A percentile compares a stretch with the other conserved stretches of the same genome.
phyloP scores from a whole-genome alignment of 2,797 vertebrate species.

The Poecile montanus region DNA sequence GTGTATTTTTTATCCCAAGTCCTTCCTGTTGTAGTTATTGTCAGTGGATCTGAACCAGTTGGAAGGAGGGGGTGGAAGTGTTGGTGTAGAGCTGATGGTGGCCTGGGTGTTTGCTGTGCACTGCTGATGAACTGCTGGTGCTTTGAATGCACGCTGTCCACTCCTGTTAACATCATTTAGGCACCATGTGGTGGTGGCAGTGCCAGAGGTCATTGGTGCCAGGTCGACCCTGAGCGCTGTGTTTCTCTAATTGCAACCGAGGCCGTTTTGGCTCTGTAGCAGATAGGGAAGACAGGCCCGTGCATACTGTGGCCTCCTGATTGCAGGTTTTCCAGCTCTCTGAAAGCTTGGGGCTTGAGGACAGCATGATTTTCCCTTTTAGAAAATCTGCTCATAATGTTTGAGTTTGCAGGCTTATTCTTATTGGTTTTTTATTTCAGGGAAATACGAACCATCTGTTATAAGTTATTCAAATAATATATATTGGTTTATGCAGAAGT shows the following conservation, averaged over 20 bases:
- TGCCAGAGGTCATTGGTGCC: not conserved
- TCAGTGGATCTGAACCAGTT: not conserved
- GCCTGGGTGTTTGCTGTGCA: not conserved
- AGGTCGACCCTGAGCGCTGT: fast-evolving
- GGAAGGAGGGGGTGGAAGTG: not conserved
- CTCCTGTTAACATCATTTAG: not conserved
- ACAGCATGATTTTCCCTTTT: not conserved
- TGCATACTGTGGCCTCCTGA: not conserved
- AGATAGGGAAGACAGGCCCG: not conserved
- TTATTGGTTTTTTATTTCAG: not conserved
- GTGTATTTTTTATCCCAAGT: not conserved
- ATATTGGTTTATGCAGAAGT: not conserved
- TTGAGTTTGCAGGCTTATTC: not conserved
- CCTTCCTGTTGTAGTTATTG: not conserved
- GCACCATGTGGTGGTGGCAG: not conserved
- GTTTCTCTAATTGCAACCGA: not conserved
- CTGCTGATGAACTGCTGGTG: not conserved
- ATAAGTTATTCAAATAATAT: not conserved
- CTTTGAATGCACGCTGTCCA: fast-evolving
- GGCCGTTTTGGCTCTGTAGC: not conserved
- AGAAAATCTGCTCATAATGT: not conserved
- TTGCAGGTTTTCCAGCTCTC: not conserved
- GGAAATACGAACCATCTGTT: not conserved
- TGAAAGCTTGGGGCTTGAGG: not conserved
- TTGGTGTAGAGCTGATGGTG: not conserved